Evolutionary conservation across 2,888 invertebrate genomes (phyloP).

Genomic region (Apamea anceps): DNA sequence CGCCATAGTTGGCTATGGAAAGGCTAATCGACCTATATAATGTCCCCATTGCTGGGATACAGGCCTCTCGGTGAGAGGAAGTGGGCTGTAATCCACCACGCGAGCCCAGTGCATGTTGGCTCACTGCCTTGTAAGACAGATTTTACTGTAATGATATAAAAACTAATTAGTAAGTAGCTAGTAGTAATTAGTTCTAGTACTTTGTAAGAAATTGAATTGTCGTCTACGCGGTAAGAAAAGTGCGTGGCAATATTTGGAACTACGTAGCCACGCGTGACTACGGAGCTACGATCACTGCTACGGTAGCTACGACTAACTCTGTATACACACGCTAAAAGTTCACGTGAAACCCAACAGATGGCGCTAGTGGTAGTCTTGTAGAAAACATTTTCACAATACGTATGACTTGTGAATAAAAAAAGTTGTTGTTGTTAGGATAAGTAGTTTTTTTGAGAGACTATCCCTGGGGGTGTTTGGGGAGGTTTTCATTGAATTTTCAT

Average conservation of each 20-base stretch:
- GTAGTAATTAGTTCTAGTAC: not conserved
- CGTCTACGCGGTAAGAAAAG: not conserved
- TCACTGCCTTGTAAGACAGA: not conserved
- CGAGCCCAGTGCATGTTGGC: not conserved
- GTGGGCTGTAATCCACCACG: too few relatives aligned
- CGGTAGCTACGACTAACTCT: not conserved
- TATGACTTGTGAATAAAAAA: not conserved
- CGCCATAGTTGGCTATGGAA: not conserved
- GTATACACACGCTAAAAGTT: slow-evolving; percentile 22
- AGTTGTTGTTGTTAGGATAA: too few relatives aligned
- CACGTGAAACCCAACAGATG: slow-evolving; percentile 39
- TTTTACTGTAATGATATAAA: not conserved
- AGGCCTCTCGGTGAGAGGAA: too few relatives aligned
- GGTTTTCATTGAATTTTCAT: not conserved
- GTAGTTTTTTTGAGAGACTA: not conserved
- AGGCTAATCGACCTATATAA: too few relatives aligned
- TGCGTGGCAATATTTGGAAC: slow-evolving; percentile 35
- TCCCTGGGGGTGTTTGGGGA: not conserved
- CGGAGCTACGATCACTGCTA: not conserved
- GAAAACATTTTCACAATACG: not conserved
- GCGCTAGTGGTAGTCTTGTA: slow-evolving; percentile 26
- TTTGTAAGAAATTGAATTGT: not conserved
- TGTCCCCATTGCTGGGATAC: too few relatives aligned
- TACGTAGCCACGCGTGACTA: slow-evolving; percentile 1
- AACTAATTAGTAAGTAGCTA: not conserved